These are phyloP conservation scores for Pollenia angustigena DNA, from an alignment of 2,888 invertebrate species.

Conservation along the genomic window DNA sequence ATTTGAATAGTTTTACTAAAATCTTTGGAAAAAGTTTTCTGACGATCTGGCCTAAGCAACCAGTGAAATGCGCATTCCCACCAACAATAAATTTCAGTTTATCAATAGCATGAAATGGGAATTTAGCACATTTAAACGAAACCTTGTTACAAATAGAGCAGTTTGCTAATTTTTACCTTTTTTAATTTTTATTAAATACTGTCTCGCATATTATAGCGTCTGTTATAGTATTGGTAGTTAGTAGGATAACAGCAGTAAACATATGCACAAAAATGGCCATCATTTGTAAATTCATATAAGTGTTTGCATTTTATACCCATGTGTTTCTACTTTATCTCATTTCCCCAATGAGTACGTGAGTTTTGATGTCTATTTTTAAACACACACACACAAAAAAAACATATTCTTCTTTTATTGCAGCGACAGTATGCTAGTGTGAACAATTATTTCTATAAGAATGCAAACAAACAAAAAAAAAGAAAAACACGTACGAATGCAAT, in stretches of 20 bases:
- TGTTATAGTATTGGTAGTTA: constrained; percentile 2
- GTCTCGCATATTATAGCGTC: background rate
- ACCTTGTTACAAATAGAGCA: too few relatives aligned
- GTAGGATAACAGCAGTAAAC: constrained; percentile 28
- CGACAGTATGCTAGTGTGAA: constrained; percentile 17
- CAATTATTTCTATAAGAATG: constrained; percentile 14
- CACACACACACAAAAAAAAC: background rate
- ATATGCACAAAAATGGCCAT: constrained; percentile 18
- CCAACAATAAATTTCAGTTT: too few relatives aligned
- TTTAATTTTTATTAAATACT: background rate
- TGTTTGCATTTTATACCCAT: constrained; percentile 9
- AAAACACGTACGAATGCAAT: constrained; percentile 17
- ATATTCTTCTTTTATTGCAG: constrained; percentile 14
- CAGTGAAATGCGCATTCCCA: too few relatives aligned
- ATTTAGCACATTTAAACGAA: too few relatives aligned
- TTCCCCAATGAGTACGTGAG: constrained; percentile 30
- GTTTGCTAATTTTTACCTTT: too few relatives aligned
- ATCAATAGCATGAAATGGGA: too few relatives aligned
- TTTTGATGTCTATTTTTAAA: background rate
- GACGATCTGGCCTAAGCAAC: too few relatives aligned
- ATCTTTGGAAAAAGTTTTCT: too few relatives aligned
- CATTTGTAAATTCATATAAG: constrained; percentile 32
- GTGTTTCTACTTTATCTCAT: background rate
- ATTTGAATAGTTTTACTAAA: too few relatives aligned
- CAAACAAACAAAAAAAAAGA: background rate